Evolutionary conservation across 1,140 invertebrate species (phyloP).

Genomic region (Heterodera schachtii): DNA sequence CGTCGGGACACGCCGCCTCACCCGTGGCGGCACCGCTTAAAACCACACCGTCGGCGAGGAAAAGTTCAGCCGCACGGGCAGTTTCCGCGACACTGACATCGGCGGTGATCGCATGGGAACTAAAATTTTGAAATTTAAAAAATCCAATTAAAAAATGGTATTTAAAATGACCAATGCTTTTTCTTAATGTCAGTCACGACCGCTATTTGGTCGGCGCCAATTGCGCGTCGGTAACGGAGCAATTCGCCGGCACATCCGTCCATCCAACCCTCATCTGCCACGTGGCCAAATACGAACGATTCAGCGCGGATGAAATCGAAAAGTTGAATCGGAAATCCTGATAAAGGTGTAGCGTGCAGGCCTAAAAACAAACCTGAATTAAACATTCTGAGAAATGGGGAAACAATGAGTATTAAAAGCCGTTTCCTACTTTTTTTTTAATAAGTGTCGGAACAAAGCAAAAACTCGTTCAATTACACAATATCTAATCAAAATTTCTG

Average conservation of each 20-base stretch:
- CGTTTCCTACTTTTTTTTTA: too few species aligned
- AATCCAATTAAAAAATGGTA: not conserved
- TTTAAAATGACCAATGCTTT: constrained; percentile 76
- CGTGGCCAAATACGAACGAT: constrained; percentile 79
- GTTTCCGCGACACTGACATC: constrained; percentile 76
- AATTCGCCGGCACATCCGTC: constrained; percentile 78
- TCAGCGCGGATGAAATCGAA: constrained; percentile 80
- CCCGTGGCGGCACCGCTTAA: constrained; percentile 78
- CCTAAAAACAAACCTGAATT: too few species aligned
- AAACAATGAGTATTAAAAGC: too few species aligned
- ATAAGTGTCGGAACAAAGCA: too few species aligned
- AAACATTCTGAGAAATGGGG: constrained; percentile 69
- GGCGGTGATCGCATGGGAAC: constrained; percentile 78
- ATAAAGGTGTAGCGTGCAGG: too few species aligned
- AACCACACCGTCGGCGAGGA: constrained; percentile 79
- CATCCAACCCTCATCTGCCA: constrained; percentile 81
- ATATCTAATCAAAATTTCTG: too few species aligned
- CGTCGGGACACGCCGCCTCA: constrained; percentile 69
- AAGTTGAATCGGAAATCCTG: too few species aligned
- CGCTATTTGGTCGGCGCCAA: constrained; percentile 75
- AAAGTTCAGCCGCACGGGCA: constrained; percentile 79
- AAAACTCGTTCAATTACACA: too few species aligned
- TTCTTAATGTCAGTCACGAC: constrained; percentile 83
- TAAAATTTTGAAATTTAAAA: constrained; percentile 60
- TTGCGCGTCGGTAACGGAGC: constrained; percentile 74